A percentile compares a stretch with the other conserved stretches of the same genome.
phyloP scores from a whole-genome alignment of 2,113 vertebrate species.

The Dicaeum eximium region DNA sequence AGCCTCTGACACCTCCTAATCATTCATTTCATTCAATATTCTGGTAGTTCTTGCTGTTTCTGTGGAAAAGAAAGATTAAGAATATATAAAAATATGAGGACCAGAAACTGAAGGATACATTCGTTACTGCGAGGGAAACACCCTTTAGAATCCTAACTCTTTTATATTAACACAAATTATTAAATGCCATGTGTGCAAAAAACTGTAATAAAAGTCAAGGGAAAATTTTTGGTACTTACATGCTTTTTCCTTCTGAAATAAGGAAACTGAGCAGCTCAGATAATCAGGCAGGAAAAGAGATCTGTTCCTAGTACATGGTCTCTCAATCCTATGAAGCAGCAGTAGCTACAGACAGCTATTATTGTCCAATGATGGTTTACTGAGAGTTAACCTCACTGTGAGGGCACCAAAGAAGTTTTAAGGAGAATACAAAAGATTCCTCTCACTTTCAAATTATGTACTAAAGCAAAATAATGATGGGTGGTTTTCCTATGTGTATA shows the following conservation, averaged over 20 bases:
- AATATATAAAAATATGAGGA: background rate
- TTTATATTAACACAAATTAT: background rate
- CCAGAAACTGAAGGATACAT: background rate
- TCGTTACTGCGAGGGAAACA: fast-evolving
- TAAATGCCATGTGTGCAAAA: background rate
- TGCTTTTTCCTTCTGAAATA: background rate
- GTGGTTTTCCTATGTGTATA: background rate
- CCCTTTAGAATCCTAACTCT: background rate
- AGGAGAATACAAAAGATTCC: background rate
- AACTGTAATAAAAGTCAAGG: background rate
- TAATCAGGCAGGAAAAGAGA: background rate
- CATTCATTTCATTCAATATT: background rate
- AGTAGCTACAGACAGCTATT: background rate
- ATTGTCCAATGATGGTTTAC: background rate
- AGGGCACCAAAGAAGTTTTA: background rate
- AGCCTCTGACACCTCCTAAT: background rate
- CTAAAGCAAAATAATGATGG: background rate
- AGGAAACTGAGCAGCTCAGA: background rate
- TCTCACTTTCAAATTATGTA: background rate
- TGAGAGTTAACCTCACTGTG: background rate
- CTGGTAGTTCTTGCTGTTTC: background rate
- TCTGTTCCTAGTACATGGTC: background rate
- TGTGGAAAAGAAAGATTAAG: background rate
- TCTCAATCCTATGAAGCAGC: background rate
- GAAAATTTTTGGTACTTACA: background rate